These are phyloP conservation scores for Stenchaetothrips biformis DNA, from an alignment of 2,888 invertebrate genomes.

Conservation along the genomic window DNA sequence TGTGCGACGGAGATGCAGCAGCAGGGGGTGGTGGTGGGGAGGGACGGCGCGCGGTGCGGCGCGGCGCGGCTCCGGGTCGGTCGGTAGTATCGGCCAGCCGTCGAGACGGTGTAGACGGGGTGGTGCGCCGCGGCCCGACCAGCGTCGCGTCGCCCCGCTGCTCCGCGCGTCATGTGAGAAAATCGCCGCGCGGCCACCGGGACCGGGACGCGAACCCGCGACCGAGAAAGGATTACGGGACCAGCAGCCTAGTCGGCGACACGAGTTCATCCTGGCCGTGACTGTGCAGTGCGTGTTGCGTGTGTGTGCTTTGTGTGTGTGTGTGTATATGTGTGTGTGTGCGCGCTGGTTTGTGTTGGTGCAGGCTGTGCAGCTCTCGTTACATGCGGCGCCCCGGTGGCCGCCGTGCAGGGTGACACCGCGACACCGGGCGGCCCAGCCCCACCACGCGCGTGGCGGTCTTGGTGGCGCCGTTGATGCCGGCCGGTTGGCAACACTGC, in stretches of 20 bases:
- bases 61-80: conserved; percentile 13
- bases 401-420: not conserved
- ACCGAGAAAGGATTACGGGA: too few relatives aligned
- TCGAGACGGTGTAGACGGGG: conserved; percentile 41
- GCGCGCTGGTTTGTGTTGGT: not conserved
- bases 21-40: not conserved
- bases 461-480: too few relatives aligned
- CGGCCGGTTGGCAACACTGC: not conserved
- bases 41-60: not conserved
- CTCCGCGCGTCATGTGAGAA: conserved; percentile 27
- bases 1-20: conserved; percentile 16
- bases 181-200: not conserved
- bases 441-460: not conserved
- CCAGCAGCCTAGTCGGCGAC: too few relatives aligned
- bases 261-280: too few relatives aligned
- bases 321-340: not conserved
- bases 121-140: conserved; percentile 32
- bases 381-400: not conserved
- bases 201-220: too few relatives aligned
- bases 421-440: not conserved
- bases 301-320: too few relatives aligned
- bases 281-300: too few relatives aligned
- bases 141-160: conserved; percentile 32
- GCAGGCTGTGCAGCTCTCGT: not conserved
- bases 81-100: conserved; percentile 37